Base-by-base conservation (phyloP, 2,797 vertebrate genomes). In the Coranthus polyacanthus region DNA sequence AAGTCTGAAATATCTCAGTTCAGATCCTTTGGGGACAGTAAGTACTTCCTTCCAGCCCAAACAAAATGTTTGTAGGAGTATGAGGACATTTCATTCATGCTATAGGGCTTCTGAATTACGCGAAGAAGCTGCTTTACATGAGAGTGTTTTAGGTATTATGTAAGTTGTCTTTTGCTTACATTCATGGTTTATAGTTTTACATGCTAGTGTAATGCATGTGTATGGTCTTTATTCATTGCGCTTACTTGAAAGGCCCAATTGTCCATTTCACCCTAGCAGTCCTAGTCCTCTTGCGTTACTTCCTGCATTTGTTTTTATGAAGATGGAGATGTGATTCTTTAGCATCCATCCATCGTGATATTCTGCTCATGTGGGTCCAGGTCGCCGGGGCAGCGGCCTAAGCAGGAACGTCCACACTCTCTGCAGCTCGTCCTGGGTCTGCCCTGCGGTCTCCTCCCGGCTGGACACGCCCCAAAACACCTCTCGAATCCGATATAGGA, bases 71-170 rank as follows among this genome's bases (percentile, higher is more conserved):
- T 29, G 9, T 24, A 22, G 9, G 3, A 44, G 11, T 49, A 22
- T n/a, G 34, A 34, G 42, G 32, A 49, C 13, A 3, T 11, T 13
- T 9, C 38, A 57, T 37, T 6, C 17, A 22, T 24, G 50, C 50
- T 60, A 24, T 54, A 52, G 37, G 24, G 26, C 24, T 43, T 41
- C 12, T 7, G 46, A 52, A 26, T 29, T 4, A 7, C 3, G 20
- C 38, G 13, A 26, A 42, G n/a, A 45, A 51, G 63, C 24, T 66
- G 55, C 54, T 57, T 52, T 4, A 5, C 20, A 34, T 22, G 34
- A 15, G 12, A 43, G 43, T 39, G 39, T 43, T 26, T 47, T 6
- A 41, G 39, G 16, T 47, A n/a, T 60, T 1, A 47, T 6, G 21
- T 53, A 12, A 43, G 34, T 42, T 22, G 45, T 45, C 5, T 21